Evolutionary conservation across 2,888 invertebrate genomes (phyloP), one percentile per base, ranked within the genome.

Genomic region (Orchesellides sinensis): DNA sequence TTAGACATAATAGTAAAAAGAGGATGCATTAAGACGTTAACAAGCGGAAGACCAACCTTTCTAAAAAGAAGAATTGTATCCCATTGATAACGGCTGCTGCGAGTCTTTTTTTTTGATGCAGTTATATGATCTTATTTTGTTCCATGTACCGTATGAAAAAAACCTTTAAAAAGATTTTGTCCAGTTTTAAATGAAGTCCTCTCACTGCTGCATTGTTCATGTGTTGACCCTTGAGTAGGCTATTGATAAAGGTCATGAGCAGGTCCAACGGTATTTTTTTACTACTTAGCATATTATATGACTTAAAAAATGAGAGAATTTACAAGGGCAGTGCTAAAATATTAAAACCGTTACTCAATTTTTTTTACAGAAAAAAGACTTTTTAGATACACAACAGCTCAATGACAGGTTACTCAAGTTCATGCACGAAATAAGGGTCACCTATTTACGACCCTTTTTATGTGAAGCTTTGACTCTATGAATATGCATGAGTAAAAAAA

Each of bases 331-430:
- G 1, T 23, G 35, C 35, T 49, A 45, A 40, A 40, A 40, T 40
- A 6, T 14, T 52, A 2, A 52, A 52, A 40, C 40, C 40, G 40
- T 40, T 40, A 40, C 2, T 2, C 10, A 5, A 40, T 40, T 40
- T n/a, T 27, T 25, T 17, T 21, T 5, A 27, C 8, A 23, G 3
- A 23, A 21, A 23, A 12, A 23, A 32, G 17, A n/a, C 21, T n/a
- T n/a, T n/a, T n/a, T n/a, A n/a, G n/a, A n/a, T n/a, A n/a, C n/a
- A n/a, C n/a, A 45, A 56, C 54, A 0, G 52, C 14, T 66, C 52
- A 69, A 61, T 69, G 29, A 63, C 19, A 29, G 72, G 65, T 80
- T 63, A 72, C 23, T 80, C 72, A 72, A 80, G 79, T 80, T 66
- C 66, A 66, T 63, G 79, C 66, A 29, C 61, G 61, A 21, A 40